Conservation (phyloP, 2,113 vertebrate genomes). For the Fregata magnificens region DNA sequence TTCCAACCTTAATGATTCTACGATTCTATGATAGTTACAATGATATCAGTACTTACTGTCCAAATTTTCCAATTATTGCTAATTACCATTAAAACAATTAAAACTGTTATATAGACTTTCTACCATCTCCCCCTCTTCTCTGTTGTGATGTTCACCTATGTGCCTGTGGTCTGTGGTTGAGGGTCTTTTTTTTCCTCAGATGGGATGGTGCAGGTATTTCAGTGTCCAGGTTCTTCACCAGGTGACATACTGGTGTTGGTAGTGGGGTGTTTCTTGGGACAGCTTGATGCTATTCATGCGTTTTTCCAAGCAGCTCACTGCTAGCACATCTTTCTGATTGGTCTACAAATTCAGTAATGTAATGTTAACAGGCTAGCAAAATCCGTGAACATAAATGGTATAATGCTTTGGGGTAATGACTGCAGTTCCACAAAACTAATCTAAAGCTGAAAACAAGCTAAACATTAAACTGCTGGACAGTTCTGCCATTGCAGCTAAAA, state of each 20-base stretch:
- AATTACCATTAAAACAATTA: neutral
- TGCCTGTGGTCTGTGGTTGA: neutral
- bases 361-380: neutral
- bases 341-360: neutral
- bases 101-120: neutral
- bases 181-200: neutral
- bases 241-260: neutral
- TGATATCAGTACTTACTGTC: neutral
- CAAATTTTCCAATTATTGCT: neutral
- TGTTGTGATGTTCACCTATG: neutral
- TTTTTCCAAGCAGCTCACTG: neutral
- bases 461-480: neutral
- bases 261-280: neutral
- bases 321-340: neutral
- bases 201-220: neutral
- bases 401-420: neutral
- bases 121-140: neutral
- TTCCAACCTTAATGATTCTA: no score
- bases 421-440: neutral
- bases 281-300: neutral
- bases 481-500: neutral
- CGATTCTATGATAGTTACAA: no score
- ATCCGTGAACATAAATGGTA: neutral
- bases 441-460: neutral
- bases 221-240: neutral